phyloP scores from a whole-genome alignment of 2,113 vertebrate species.

The Sarotherodon lohbergeri region DNA sequence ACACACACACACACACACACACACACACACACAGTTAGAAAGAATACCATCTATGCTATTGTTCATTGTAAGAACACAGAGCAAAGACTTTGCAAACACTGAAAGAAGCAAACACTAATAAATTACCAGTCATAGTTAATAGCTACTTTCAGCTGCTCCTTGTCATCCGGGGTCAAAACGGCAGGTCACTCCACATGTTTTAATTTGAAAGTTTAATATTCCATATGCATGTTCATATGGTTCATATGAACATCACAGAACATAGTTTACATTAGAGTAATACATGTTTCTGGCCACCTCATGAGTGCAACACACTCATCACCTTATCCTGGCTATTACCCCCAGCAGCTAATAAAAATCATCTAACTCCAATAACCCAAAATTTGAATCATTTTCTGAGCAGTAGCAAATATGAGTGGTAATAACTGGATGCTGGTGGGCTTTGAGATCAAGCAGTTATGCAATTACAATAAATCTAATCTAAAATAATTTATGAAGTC shows the following conservation, averaged over 20 bases:
- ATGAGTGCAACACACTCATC: background rate
- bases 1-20: no score
- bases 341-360: background rate
- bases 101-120: background rate
- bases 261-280: background rate
- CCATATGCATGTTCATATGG: background rate
- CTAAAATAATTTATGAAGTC: background rate
- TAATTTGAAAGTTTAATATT: background rate
- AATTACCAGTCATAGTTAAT: background rate
- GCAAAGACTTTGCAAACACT: background rate
- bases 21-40: background rate
- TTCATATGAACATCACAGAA: background rate
- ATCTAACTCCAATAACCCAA: background rate
- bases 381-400: background rate
- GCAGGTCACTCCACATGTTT: background rate
- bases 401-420: background rate
- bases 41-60: background rate
- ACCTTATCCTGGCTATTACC: background rate
- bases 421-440: background rate
- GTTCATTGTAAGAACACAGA: background rate
- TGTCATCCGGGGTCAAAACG: background rate
- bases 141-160: background rate
- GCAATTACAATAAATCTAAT: background rate
- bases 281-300: background rate
- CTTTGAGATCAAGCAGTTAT: background rate